A percentile compares a stretch with the other conserved stretches of the same genome.
Evolutionary conservation across 2,113 vertebrate genomes (phyloP).

Genomic region (Engystomops pustulosus): DNA sequence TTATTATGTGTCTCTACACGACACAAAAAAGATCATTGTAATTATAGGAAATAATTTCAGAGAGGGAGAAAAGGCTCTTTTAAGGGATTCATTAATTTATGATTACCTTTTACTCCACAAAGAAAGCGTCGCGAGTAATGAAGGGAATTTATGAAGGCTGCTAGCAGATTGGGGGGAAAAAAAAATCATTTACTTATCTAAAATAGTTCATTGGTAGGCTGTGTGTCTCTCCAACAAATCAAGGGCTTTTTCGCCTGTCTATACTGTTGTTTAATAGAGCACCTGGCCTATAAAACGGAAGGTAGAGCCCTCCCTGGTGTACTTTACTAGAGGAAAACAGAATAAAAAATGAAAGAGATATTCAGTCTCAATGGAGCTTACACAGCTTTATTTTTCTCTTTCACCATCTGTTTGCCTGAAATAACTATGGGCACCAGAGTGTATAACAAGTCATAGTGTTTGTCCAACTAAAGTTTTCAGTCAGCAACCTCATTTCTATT

Average conservation of each 20-base stretch:
- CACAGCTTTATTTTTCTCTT: conserved; percentile 67
- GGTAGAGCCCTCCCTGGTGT: conserved; percentile 64
- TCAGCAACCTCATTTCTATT: conserved; percentile 68
- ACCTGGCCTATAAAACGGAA: conserved; percentile 67
- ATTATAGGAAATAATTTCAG: conserved; percentile 7
- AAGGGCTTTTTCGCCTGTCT: conserved; percentile 53
- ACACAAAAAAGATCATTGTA: too few relatives aligned
- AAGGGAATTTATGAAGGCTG: conserved; percentile 18
- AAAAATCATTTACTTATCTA: not conserved
- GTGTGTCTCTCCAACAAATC: conserved; percentile 50
- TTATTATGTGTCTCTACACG: too few relatives aligned
- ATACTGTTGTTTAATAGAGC: conserved; percentile 60
- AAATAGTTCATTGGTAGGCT: conserved; percentile 46
- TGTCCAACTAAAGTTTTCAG: conserved; percentile 63
- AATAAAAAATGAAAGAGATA: conserved; percentile 60
- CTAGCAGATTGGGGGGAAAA: conserved; percentile 18
- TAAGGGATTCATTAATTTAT: not conserved
- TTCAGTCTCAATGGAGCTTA: conserved; percentile 66
- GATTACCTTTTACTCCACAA: not conserved
- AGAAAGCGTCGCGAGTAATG: not conserved
- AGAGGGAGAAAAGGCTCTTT: not conserved
- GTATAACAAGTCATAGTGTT: conserved; percentile 65
- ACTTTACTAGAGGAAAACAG: conserved; percentile 61
- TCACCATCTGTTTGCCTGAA: conserved; percentile 70
- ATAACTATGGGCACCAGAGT: conserved; percentile 55